Conservation (phyloP, 2,888 invertebrate genomes). For the Conus canariensis region DNA sequence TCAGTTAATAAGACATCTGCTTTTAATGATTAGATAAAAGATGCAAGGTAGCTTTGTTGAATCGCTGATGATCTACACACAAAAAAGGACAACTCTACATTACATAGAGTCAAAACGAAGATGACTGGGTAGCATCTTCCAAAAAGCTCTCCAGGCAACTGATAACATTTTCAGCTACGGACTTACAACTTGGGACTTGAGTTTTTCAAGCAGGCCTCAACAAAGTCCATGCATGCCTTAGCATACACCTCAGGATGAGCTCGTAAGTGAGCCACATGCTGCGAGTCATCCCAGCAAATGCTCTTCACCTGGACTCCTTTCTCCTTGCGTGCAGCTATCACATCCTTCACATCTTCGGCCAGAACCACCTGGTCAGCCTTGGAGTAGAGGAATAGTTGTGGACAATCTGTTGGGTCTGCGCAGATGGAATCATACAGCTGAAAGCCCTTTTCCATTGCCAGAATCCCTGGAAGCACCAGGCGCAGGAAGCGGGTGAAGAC, state of each 20-base stretch:
- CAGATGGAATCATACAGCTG: conserved; percentile 68
- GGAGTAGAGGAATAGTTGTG: conserved; percentile 87
- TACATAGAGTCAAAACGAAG: not conserved
- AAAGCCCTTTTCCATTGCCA: conserved; percentile 52
- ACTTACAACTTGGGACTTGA: not conserved
- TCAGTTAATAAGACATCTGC: not conserved
- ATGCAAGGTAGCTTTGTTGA: not conserved
- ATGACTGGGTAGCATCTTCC: not conserved
- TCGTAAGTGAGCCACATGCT: conserved; percentile 87
- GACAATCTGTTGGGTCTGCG: conserved; percentile 83
- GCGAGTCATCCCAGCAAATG: conserved; percentile 85
- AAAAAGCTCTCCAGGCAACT: conserved; percentile 1
- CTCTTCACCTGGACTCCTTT: conserved; percentile 84
- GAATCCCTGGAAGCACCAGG: conserved; percentile 42
- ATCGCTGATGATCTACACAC: not conserved
- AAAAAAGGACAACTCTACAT: not conserved
- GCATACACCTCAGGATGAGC: conserved; percentile 81
- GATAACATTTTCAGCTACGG: not conserved
- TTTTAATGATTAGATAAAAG: not conserved
- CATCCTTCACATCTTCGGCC: conserved; percentile 85
- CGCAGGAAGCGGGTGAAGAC: conserved; percentile 51
- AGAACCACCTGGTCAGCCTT: conserved; percentile 85
- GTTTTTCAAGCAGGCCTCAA: conserved; percentile 35
- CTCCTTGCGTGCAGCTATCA: conserved; percentile 81
- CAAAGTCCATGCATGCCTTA: conserved; percentile 66